Conservation (phyloP, 2,797 vertebrate species). For the Rallus crepitans region DNA sequence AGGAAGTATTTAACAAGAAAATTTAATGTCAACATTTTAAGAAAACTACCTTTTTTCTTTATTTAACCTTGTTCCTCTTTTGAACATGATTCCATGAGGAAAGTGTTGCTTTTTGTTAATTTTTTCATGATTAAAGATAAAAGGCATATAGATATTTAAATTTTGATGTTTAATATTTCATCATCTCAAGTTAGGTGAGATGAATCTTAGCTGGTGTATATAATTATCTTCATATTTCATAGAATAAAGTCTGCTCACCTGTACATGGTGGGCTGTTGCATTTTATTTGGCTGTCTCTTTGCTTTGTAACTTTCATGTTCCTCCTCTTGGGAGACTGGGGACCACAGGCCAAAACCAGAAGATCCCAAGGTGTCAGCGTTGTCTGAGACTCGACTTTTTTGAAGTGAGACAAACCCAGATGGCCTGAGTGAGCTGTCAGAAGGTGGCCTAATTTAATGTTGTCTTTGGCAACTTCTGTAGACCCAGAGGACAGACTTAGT, state of each 20-base stretch:
- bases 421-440: background rate
- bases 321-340: background rate
- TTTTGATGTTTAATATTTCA: background rate
- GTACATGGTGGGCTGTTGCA: background rate
- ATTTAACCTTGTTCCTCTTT: background rate
- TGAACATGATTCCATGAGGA: background rate
- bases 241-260: background rate
- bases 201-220: background rate
- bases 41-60: background rate
- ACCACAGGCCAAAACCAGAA: background rate
- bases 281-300: background rate
- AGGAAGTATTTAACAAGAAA: background rate
- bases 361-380: background rate
- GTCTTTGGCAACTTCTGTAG: background rate
- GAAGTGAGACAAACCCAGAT: background rate
- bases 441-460: conserved; percentile 1
- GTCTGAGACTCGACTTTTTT: background rate
- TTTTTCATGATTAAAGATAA: background rate
- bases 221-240: background rate
- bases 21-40: background rate
- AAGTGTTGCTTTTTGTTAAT: background rate
- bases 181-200: background rate
- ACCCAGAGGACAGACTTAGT: conserved; percentile 29
- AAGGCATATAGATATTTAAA: background rate
- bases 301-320: background rate